Evolutionary conservation across 2,797 vertebrate genomes (phyloP).

Genomic region (Coilia nasus): DNA sequence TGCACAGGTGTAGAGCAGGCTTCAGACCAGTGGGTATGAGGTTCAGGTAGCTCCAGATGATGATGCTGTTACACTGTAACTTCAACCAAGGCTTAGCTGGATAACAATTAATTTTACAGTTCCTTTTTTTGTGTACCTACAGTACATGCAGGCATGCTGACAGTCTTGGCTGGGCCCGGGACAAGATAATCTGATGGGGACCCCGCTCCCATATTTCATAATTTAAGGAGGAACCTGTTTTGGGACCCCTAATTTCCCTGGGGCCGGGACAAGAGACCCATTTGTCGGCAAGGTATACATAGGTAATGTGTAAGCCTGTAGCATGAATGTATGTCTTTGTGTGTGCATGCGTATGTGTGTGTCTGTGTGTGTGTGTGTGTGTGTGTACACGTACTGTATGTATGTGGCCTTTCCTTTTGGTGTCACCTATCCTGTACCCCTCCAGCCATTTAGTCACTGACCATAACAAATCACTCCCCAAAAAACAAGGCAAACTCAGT

Average conservation of each 20-base stretch:
- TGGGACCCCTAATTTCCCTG: too few relatives aligned
- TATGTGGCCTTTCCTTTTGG: neutral
- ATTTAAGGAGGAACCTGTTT: too few relatives aligned
- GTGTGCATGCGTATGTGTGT: neutral
- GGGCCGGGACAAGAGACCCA: too few relatives aligned
- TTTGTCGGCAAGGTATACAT: too few relatives aligned
- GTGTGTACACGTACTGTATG: neutral
- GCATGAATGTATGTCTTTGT: neutral
- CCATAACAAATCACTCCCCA: neutral
- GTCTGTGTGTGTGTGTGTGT: neutral
- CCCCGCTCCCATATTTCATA: too few relatives aligned
- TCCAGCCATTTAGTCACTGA: neutral
- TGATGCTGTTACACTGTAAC: neutral
- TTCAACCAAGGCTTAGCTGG: too few relatives aligned
- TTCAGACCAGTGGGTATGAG: neutral
- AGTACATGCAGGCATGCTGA: neutral
- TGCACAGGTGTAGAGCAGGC: neutral
- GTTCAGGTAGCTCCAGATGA: neutral
- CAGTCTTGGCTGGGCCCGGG: too few relatives aligned
- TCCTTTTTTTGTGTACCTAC: too few relatives aligned
- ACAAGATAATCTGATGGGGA: too few relatives aligned
- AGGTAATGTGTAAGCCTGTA: neutral
- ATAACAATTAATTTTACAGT: too few relatives aligned
- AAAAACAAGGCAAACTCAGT: neutral
- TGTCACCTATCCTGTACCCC: neutral